Evolutionary conservation across 2,888 invertebrate species (phyloP).

Genomic region (Monochamus alternatus): DNA sequence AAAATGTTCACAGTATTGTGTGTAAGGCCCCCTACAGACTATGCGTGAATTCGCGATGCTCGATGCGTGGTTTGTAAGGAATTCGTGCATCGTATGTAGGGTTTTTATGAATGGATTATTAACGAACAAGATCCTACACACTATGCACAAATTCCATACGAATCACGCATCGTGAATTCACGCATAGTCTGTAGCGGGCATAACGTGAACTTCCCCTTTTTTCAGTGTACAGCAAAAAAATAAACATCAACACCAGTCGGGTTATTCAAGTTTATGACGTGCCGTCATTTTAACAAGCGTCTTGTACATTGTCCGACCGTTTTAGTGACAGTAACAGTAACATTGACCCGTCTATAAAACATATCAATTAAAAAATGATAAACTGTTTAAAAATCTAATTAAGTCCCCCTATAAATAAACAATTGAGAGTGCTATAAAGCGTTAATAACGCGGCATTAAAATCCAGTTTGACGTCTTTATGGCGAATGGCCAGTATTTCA

Average conservation of each 20-base stretch:
- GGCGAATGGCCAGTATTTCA: constrained; percentile 54
- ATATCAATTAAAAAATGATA: constrained; percentile 33
- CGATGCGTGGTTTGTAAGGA: too few relatives aligned
- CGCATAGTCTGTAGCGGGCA: too few relatives aligned
- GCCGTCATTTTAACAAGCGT: not conserved
- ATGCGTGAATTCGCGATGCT: too few relatives aligned
- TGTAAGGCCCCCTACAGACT: too few relatives aligned
- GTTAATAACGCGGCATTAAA: constrained; percentile 56
- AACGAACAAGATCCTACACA: too few relatives aligned
- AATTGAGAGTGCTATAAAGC: constrained; percentile 55
- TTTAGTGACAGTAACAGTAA: too few relatives aligned
- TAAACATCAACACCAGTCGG: not conserved
- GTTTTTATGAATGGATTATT: too few relatives aligned
- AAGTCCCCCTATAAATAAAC: constrained; percentile 48
- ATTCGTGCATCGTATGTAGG: too few relatives aligned
- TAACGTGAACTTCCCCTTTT: too few relatives aligned
- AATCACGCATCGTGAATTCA: too few relatives aligned
- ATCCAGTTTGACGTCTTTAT: constrained; percentile 59
- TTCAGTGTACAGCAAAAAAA: not conserved
- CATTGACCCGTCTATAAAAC: constrained; percentile 18
- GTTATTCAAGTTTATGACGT: constrained; percentile 7
- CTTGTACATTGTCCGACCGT: constrained; percentile 2
- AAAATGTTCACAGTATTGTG: too few relatives aligned
- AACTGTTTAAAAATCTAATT: constrained; percentile 44
- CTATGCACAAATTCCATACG: too few relatives aligned